phyloP scores from a whole-genome alignment of 2,797 vertebrate species.

The Pantherophis vulpinus region DNA sequence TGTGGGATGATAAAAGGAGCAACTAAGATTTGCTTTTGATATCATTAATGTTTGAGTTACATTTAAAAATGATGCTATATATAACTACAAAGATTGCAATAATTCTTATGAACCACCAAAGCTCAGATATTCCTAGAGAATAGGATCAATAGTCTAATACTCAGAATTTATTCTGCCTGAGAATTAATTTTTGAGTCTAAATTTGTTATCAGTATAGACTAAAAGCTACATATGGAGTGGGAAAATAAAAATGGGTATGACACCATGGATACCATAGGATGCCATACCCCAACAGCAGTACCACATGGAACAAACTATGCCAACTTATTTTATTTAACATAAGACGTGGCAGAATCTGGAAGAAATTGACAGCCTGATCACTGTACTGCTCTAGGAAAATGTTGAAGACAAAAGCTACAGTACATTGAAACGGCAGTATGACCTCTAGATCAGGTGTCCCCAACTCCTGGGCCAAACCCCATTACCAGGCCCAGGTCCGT shows the following conservation, averaged over 20 bases:
- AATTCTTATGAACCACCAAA: neutral
- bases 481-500: no score
- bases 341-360: no score
- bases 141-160: neutral
- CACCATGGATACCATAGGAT: neutral
- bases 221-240: neutral
- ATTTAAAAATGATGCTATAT: neutral
- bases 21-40: neutral
- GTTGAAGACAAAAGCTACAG: neutral
- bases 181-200: neutral
- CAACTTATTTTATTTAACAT: neutral
- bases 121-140: neutral
- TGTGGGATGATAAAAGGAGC: neutral
- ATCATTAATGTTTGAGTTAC: neutral
- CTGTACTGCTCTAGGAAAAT: neutral
- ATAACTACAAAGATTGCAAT: neutral
- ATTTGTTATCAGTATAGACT: neutral
- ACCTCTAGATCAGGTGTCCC: neutral
- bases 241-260: neutral
- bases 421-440: neutral
- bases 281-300: neutral
- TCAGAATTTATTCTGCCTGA: neutral
- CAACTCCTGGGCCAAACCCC: no score
- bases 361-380: neutral
- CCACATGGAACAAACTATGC: neutral